Evolutionary conservation across 2,797 vertebrate genomes (phyloP).

Genomic region (Trachurus trachurus): DNA sequence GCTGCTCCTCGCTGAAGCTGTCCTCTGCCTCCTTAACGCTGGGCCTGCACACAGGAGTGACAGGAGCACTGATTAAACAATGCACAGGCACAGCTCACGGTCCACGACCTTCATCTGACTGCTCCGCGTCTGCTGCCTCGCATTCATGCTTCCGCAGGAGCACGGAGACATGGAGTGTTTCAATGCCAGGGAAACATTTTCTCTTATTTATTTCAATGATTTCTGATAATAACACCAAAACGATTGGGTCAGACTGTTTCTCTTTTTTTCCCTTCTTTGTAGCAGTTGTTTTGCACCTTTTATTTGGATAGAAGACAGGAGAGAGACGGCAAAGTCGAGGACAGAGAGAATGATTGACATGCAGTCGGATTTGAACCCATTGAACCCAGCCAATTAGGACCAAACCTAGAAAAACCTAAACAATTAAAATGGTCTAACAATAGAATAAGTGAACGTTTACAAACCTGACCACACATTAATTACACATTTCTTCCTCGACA

Average conservation of each 20-base stretch:
- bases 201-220: not conserved
- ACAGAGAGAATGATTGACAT: too few relatives aligned
- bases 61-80: conserved; percentile 35
- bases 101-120: conserved; percentile 1
- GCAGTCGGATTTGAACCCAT: too few relatives aligned
- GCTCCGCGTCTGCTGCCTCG: not conserved
- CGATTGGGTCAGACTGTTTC: too few relatives aligned
- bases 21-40: conserved; percentile 85
- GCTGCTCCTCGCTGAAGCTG: conserved; percentile 91
- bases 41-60: conserved; percentile 61
- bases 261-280: too few relatives aligned
- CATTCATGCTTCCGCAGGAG: not conserved
- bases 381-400: too few relatives aligned
- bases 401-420: too few relatives aligned
- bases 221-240: too few relatives aligned
- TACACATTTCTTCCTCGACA: not conserved
- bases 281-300: too few relatives aligned
- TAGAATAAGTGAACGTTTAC: too few relatives aligned
- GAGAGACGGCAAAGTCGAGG: too few relatives aligned
- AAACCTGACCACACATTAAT: not conserved
- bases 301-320: too few relatives aligned
- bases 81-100: not conserved
- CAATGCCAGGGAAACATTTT: not conserved
- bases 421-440: too few relatives aligned
- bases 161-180: not conserved